A percentile compares a stretch with the other conserved stretches of the same genome.
phyloP scores from a whole-genome alignment of 2,797 vertebrate genomes.

The Mus caroli region DNA sequence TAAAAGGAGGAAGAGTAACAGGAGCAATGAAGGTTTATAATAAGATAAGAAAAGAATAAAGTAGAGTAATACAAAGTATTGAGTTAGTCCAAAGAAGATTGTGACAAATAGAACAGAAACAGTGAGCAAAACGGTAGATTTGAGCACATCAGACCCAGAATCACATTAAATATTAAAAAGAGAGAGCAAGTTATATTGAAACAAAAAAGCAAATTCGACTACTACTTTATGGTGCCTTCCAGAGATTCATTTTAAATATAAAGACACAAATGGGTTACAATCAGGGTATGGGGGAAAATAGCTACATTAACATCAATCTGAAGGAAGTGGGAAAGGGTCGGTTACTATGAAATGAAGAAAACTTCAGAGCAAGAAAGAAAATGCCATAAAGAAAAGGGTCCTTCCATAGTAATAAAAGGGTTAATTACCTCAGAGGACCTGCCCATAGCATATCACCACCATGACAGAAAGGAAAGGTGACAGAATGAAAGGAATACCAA shows the following conservation, averaged over 20 bases:
- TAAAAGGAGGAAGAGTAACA: not conserved
- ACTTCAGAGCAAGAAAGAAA: not conserved
- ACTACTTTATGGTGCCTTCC: not conserved
- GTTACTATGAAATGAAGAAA: not conserved
- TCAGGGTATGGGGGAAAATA: not conserved
- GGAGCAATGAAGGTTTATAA: not conserved
- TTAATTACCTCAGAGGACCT: not conserved
- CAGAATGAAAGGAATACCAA: not conserved
- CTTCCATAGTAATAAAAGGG: not conserved
- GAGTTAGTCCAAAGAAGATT: not conserved
- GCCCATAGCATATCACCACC: not conserved
- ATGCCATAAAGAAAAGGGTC: not conserved
- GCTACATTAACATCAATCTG: not conserved
- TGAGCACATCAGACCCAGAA: not conserved
- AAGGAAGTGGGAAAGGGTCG: not conserved
- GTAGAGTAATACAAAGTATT: not conserved
- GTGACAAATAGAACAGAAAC: not conserved
- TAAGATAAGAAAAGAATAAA: not conserved
- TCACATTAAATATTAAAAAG: not conserved
- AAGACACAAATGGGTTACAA: not conserved
- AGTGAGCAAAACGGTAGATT: not conserved
- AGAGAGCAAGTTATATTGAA: not conserved
- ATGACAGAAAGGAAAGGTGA: not conserved
- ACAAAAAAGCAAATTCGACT: not conserved
- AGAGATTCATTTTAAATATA: constrained; percentile 5